Conservation (phyloP, 2,888 invertebrate genomes). For the Calephelis perditalis region DNA sequence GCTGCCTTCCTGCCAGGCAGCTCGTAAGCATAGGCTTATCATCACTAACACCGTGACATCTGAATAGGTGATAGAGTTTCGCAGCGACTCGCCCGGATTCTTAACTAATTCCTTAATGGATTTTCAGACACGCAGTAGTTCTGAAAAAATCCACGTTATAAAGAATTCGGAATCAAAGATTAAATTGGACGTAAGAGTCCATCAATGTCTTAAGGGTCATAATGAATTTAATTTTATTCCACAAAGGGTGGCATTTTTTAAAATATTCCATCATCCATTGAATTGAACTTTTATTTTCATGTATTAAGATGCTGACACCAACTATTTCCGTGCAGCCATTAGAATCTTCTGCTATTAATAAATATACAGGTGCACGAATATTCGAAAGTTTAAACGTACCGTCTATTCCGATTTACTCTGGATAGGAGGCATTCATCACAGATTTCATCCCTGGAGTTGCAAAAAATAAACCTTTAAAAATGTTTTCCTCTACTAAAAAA, state of each 20-base stretch:
- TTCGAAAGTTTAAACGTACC: constrained; percentile 18
- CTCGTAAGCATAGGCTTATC: too few species aligned
- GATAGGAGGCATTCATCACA: constrained; percentile 17
- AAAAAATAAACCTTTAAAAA: constrained; percentile 19
- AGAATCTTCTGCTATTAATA: constrained; percentile 10
- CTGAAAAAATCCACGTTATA: too few species aligned
- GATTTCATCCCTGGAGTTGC: constrained; percentile 15
- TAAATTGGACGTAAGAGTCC: too few species aligned
- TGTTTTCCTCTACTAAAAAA: constrained; percentile 13
- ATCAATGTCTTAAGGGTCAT: constrained; percentile 5
- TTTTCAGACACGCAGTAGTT: too few species aligned
- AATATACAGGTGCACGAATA: constrained; percentile 22
- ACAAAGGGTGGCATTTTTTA: constrained; percentile 16
- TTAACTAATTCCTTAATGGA: too few species aligned
- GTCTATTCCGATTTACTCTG: constrained; percentile 3
- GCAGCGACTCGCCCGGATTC: too few species aligned
- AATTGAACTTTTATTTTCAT: constrained; percentile 19
- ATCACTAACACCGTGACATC: too few species aligned
- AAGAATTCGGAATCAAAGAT: too few species aligned
- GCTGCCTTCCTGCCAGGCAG: too few species aligned
- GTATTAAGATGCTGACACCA: constrained; percentile 16
- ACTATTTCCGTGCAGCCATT: too few species aligned
- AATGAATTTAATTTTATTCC: constrained; percentile 18
- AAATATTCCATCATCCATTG: constrained; percentile 21
- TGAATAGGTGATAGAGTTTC: too few species aligned